A percentile compares a stretch with the other conserved stretches of the same genome.
These are phyloP conservation scores for Burhinus oedicnemus DNA, from an alignment of 2,113 vertebrate species.

Conservation along the genomic window DNA sequence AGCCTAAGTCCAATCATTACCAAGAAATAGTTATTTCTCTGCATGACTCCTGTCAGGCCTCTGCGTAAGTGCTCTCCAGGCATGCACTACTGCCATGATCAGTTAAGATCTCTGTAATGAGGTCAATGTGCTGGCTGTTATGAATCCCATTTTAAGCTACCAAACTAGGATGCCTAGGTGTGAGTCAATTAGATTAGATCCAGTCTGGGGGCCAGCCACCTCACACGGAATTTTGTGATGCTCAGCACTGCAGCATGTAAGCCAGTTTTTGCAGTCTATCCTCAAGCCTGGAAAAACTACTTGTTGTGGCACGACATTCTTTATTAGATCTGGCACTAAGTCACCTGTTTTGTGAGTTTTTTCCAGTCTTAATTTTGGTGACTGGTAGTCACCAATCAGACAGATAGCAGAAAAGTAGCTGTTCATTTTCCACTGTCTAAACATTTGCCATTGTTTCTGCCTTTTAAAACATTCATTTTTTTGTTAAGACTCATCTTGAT, in stretches of 20 bases:
- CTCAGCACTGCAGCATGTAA: not conserved
- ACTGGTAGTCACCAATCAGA: not conserved
- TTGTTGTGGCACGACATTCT: not conserved
- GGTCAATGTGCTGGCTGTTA: not conserved
- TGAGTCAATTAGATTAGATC: not conserved
- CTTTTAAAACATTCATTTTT: conserved; percentile 9
- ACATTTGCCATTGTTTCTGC: conserved; percentile 12
- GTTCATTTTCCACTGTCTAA: conserved; percentile 33
- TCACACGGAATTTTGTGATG: not conserved
- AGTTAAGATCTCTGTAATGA: not conserved
- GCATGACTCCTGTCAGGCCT: not conserved
- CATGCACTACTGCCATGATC: not conserved
- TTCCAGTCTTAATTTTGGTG: not conserved
- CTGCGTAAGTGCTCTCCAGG: not conserved
- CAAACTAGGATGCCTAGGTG: not conserved
- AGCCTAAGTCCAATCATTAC: not conserved
- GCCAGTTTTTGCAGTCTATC: not conserved
- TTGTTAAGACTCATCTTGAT: conserved; percentile 58
- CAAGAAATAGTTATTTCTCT: not conserved
- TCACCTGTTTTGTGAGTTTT: not conserved
- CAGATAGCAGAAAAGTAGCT: not conserved
- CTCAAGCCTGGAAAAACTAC: not conserved
- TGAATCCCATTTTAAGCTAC: not conserved
- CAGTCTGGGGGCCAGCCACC: not conserved
- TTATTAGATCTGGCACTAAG: not conserved